Evolutionary conservation across 2,888 invertebrate species (phyloP).

Genomic region (Lithophane leautieri): DNA sequence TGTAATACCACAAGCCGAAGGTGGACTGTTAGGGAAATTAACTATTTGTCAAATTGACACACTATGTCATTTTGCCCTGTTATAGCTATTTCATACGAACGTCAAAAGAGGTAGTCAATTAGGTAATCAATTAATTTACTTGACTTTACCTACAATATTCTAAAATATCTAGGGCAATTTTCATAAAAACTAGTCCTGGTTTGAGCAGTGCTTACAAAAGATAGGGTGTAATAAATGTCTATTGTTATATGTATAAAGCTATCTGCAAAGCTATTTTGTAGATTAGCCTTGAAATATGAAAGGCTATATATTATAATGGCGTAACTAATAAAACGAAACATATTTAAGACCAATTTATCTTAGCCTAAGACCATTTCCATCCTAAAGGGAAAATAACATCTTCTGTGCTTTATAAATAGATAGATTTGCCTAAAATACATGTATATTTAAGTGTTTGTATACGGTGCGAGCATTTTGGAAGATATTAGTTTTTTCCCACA

Average conservation of each 20-base stretch:
- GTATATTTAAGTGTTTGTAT: neutral
- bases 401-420: constrained; percentile 9
- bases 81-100: neutral
- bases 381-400: neutral
- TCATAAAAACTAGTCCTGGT: neutral
- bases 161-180: neutral
- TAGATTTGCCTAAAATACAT: neutral
- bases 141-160: neutral
- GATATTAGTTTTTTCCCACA: neutral
- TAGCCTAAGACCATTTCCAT: constrained; percentile 7
- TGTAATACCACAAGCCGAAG: neutral
- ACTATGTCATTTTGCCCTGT: neutral
- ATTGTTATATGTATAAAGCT: constrained; percentile 14
- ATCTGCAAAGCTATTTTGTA: constrained; percentile 22
- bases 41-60: neutral
- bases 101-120: neutral
- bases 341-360: constrained; percentile 26
- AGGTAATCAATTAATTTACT: neutral
- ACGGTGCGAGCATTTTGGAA: neutral
- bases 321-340: constrained; percentile 14
- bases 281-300: constrained; percentile 31
- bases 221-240: neutral
- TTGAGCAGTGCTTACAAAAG: neutral
- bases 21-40: neutral
- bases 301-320: constrained; percentile 25